These are phyloP conservation scores for Monopterus albus DNA, from an alignment of 2,113 vertebrate genomes.

Conservation along the genomic window DNA sequence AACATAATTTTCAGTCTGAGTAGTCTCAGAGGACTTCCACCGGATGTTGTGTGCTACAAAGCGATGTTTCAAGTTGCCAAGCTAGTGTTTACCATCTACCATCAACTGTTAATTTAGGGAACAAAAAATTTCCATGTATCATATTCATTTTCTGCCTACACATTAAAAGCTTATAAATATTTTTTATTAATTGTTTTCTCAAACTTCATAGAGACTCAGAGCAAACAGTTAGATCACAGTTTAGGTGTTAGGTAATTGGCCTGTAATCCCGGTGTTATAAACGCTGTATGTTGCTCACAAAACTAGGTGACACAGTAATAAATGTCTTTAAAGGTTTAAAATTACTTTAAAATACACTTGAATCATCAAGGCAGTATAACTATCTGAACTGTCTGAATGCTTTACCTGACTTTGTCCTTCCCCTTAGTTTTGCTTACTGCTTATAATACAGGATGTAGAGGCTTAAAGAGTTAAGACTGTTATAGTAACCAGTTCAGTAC, in stretches of 20 bases:
- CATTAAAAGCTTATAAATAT: neutral
- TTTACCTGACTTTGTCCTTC: neutral
- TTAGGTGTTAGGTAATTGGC: constrained; percentile 2
- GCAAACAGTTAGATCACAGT: constrained; percentile 13
- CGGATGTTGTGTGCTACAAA: constrained; percentile 11
- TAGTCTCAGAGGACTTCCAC: too few relatives aligned
- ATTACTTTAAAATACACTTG: neutral
- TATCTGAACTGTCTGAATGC: neutral
- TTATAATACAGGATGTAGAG: neutral
- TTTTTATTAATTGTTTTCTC: neutral
- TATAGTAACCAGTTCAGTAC: neutral
- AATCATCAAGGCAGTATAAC: neutral
- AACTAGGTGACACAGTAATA: neutral
- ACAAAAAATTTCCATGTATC: too few relatives aligned
- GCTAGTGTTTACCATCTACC: neutral
- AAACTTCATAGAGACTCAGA: neutral
- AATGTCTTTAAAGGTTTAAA: neutral
- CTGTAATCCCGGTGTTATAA: constrained; percentile 19
- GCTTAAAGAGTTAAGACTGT: constrained; percentile 25
- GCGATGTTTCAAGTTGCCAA: neutral
- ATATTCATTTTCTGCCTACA: too few relatives aligned
- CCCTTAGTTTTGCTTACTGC: constrained; percentile 20
- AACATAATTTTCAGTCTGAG: too few relatives aligned
- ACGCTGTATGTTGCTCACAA: neutral
- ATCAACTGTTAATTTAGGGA: neutral